These are phyloP conservation scores for Hydra vulgaris DNA, from an alignment of 30 jellyfish, hydroid and myxozoan genomes.

Conservation along the genomic window DNA sequence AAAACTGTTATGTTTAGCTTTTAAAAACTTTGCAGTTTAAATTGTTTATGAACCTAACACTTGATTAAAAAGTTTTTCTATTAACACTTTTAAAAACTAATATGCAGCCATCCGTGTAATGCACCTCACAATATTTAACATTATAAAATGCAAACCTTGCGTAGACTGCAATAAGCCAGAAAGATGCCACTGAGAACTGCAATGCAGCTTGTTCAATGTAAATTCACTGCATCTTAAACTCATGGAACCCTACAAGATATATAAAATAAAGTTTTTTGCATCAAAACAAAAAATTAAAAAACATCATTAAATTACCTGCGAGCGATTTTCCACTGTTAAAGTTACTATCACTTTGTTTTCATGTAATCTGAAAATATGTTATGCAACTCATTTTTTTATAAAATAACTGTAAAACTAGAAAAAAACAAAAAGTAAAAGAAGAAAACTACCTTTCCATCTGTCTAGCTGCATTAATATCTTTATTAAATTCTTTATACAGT, in stretches of 20 bases:
- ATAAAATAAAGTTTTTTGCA: background rate
- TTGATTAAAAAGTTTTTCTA: too few species aligned
- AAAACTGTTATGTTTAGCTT: too few species aligned
- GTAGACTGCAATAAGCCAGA: constrained; percentile 12
- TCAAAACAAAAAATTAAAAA: background rate
- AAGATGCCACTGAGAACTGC: constrained; percentile 54
- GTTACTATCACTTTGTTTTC: constrained; percentile 2
- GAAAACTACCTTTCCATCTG: background rate
- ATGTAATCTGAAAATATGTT: background rate
- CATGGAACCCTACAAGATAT: constrained; percentile 64
- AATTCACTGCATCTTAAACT: constrained; percentile 87
- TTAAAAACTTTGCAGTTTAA: too few species aligned
- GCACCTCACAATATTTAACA: too few species aligned
- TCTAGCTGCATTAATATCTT: background rate
- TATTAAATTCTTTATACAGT: constrained; percentile 10
- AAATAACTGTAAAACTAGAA: background rate
- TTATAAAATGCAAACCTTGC: constrained; percentile 20
- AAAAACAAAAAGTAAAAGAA: background rate
- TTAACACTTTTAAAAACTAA: too few species aligned
- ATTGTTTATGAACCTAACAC: too few species aligned
- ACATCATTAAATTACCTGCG: constrained; percentile 47
- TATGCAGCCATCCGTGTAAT: too few species aligned
- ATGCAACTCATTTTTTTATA: too few species aligned
- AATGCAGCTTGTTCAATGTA: constrained; percentile 56
- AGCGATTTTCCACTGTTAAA: constrained; percentile 52